These are phyloP conservation scores for Chlorops oryzae DNA, from an alignment of 1,140 invertebrate species.

Conservation along the genomic window DNA sequence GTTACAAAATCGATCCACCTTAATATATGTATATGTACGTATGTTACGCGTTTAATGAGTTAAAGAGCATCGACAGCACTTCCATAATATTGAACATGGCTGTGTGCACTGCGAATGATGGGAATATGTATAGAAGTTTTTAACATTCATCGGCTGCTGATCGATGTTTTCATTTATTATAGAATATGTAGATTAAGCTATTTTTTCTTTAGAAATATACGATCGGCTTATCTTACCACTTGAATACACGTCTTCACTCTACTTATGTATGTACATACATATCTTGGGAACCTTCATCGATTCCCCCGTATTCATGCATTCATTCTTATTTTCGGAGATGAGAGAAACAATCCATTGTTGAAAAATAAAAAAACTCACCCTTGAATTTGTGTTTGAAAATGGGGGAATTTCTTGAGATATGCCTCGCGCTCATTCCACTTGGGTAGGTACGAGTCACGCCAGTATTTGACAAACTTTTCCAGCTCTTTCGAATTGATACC, in stretches of 20 bases:
- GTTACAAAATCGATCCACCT: too few relatives aligned
- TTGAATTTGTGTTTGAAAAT: constrained; percentile 67
- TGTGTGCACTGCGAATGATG: too few relatives aligned
- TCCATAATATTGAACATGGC: too few relatives aligned
- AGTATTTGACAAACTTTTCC: constrained; percentile 61
- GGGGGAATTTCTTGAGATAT: constrained; percentile 63
- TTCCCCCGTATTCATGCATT: neutral
- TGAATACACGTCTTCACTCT: neutral
- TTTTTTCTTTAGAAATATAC: neutral
- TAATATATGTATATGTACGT: too few relatives aligned
- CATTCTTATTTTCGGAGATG: too few relatives aligned
- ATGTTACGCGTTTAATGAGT: too few relatives aligned
- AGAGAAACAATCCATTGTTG: neutral
- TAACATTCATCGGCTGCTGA: too few relatives aligned
- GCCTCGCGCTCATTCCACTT: constrained; percentile 62
- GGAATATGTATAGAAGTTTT: too few relatives aligned
- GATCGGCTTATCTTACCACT: neutral
- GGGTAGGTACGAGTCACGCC: constrained; percentile 64
- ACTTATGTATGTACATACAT: neutral
- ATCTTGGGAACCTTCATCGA: neutral
- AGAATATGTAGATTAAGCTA: too few relatives aligned
- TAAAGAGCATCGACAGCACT: too few relatives aligned
- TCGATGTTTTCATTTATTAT: too few relatives aligned
- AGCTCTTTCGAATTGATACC: constrained; percentile 69
- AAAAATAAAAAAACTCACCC: constrained; percentile 41